Conservation (phyloP, 2,113 vertebrate species). For the Pedetes capensis region DNA sequence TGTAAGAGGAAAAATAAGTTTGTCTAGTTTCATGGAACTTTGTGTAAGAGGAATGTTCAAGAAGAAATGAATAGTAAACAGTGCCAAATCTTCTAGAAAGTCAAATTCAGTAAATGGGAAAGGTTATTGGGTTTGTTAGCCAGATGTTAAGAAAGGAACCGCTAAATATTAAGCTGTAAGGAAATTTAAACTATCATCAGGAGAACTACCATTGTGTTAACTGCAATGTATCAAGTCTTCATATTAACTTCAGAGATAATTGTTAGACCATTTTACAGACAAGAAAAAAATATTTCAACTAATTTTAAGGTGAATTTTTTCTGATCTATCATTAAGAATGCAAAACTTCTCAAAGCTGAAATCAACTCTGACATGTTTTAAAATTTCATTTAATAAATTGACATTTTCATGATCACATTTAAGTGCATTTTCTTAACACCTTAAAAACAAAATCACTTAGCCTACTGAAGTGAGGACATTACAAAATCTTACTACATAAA, state of each 20-base stretch:
- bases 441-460: not conserved
- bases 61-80: not conserved
- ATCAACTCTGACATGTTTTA: not conserved
- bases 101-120: not conserved
- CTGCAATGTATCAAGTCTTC: not conserved
- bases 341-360: conserved; percentile 34
- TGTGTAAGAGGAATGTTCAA: not conserved
- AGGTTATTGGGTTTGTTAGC: not conserved
- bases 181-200: not conserved
- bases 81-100: not conserved
- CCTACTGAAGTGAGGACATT: not conserved
- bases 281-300: not conserved
- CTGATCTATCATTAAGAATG: conserved; percentile 30
- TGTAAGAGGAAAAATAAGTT: not conserved
- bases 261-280: not conserved
- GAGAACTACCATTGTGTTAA: not conserved
- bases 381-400: not conserved
- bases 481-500: not conserved
- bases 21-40: not conserved
- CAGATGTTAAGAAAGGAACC: not conserved
- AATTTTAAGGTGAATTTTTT: conserved; percentile 9
- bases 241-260: not conserved
- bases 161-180: not conserved
- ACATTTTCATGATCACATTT: conserved; percentile 17
- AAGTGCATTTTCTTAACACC: not conserved